Base-by-base conservation (phyloP, 2,888 invertebrate species). In the Caenorhabditis sinica region DNA sequence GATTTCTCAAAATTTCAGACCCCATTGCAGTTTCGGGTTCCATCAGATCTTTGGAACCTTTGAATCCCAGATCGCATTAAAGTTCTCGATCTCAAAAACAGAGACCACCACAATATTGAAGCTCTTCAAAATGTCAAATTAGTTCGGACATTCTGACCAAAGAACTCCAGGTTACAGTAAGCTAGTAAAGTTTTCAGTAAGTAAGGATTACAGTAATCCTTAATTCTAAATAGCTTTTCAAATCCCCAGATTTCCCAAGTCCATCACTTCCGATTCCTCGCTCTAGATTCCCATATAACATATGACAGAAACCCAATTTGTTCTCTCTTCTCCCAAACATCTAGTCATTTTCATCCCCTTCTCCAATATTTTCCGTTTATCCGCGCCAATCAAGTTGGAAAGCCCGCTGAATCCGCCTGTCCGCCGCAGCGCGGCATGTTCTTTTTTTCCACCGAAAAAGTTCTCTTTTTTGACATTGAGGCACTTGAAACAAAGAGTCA, bases 401-500 rank as follows among this genome's bases (percentile, higher is more conserved):
- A 49, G n/a, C 49, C 49, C 40, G 11, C 13, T 20, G 20, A 20
- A 49, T 49, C 49, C 49, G 56, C 28, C 28, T 56, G 28, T 63
- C 63, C 36, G 43, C 43, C 23, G 45, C 45, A 0, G 20, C 15
- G 56, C 56, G 56, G 56, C 56, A 28, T 28, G 28, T 28, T 56
- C 28, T 28, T 28, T 56, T 40, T 40, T 40, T 11, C 40, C 4
- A 36, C 5, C 61, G 40, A 28, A 72, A 73, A 61, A 30, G 40
- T 36, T 56, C 36, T 60, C 49, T 17, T 49, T 49, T 49, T n/a
- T 49, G 15, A n/a, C n/a, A 8, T 49, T 17, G 33, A 30, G 66
- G 23, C 66, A 75, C 75, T 75, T 58, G 75, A 75, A 45, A 61
- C 25, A 58, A 43, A 53, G 30, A 65, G 58, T 66, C 58, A 28